Percentiles rank a stretch among this genome's conserved stretches.
Conservation (phyloP, 2,888 invertebrate species). For the Lasioglossum vierecki region DNA sequence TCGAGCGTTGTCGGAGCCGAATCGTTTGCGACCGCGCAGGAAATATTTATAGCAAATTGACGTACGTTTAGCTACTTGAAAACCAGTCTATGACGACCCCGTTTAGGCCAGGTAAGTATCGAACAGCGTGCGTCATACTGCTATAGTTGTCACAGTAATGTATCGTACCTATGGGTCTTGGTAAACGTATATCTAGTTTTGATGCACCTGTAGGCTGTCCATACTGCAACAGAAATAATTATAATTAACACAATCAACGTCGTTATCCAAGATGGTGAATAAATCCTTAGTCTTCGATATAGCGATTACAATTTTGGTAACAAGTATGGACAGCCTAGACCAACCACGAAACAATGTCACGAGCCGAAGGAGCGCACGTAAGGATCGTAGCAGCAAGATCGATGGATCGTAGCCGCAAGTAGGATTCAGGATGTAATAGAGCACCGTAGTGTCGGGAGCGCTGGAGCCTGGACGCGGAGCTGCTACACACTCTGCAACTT, state of each 20-base stretch:
- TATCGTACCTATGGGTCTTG: slow-evolving; percentile 50
- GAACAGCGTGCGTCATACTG: slow-evolving; percentile 48
- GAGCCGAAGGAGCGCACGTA: slow-evolving; percentile 72
- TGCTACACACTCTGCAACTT: slow-evolving; percentile 73
- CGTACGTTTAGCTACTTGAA: slow-evolving; percentile 36
- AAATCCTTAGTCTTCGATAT: background rate
- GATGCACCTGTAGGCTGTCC: slow-evolving; percentile 55
- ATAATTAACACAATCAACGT: background rate
- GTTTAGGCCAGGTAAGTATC: slow-evolving; percentile 28
- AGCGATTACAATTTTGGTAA: background rate
- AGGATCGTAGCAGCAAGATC: slow-evolving; percentile 79
- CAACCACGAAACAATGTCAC: slow-evolving; percentile 54
- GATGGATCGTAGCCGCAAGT: slow-evolving; percentile 73
- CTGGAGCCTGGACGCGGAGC: slow-evolving; percentile 83
- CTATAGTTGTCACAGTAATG: slow-evolving; percentile 49
- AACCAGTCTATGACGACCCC: background rate
- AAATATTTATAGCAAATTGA: slow-evolving; percentile 39
- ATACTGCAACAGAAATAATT: background rate
- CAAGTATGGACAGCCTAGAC: slow-evolving; percentile 41
- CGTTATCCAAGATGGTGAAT: background rate
- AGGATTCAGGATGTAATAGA: slow-evolving; percentile 74
- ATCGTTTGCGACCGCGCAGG: slow-evolving; percentile 28
- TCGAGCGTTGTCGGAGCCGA: background rate
- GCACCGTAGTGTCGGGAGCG: slow-evolving; percentile 84
- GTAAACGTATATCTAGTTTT: slow-evolving; percentile 54